A percentile compares a stretch with the other conserved stretches of the same genome.
phyloP scores from a whole-genome alignment of 2,888 invertebrate genomes.

The Zhengitettix transpicula region DNA sequence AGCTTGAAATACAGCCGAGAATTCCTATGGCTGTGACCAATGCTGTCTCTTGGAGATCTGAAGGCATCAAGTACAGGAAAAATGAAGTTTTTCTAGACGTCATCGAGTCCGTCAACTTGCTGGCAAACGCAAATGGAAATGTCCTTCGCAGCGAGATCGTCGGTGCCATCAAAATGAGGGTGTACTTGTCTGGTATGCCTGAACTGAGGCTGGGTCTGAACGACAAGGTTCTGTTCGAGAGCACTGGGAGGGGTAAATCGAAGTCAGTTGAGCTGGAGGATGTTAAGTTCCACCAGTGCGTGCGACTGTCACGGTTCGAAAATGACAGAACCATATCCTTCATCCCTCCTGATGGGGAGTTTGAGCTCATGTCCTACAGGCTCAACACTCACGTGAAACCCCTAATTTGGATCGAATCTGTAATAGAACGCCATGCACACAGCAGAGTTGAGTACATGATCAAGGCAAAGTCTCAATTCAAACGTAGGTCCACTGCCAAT shows the following conservation, averaged over 20 bases:
- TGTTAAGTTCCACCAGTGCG: constrained; percentile 98
- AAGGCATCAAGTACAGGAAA: constrained; percentile 95
- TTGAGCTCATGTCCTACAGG: constrained; percentile 96
- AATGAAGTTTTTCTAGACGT: constrained; percentile 99
- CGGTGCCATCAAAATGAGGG: constrained; percentile 96
- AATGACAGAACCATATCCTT: constrained; percentile 97
- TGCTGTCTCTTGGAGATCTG: constrained; percentile 96
- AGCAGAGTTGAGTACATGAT: constrained; percentile 98
- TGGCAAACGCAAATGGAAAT: constrained; percentile 93
- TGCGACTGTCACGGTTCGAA: constrained; percentile 88
- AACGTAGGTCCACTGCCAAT: constrained; percentile 91
- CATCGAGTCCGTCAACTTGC: constrained; percentile 90
- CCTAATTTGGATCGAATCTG: constrained; percentile 96
- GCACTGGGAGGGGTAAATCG: constrained; percentile 90
- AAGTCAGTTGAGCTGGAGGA: constrained; percentile 97
- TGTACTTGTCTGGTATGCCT: constrained; percentile 96
- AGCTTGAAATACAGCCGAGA: constrained; percentile 86
- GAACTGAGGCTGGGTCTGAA: constrained; percentile 90
- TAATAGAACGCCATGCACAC: constrained; percentile 92
- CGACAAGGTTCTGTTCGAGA: constrained; percentile 95
- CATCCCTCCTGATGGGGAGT: constrained; percentile 97
- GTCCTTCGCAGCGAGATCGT: constrained; percentile 95
- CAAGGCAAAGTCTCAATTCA: constrained; percentile 97
- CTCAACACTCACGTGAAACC: constrained; percentile 95
- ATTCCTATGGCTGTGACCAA: constrained; percentile 99